Conservation (phyloP, 1,140 invertebrate species). For the Leptinotarsa defecta region DNA sequence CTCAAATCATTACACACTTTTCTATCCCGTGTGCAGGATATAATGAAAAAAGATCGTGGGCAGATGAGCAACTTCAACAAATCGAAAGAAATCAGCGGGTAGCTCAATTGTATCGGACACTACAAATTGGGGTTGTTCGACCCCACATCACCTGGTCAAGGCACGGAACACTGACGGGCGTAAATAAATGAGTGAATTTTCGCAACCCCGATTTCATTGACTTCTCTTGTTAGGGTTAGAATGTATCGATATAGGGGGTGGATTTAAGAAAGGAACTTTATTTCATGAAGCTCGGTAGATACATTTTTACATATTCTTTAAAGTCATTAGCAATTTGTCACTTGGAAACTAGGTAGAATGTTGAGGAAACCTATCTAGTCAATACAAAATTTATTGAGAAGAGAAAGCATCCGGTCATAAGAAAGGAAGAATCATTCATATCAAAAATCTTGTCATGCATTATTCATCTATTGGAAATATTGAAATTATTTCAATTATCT, state of each 20-base stretch:
- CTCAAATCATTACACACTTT: not conserved
- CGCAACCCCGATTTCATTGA: not conserved
- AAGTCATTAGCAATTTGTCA: too few species aligned
- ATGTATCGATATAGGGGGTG: not conserved
- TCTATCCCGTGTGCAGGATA: not conserved
- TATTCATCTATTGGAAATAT: too few species aligned
- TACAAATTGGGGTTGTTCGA: conserved; percentile 18
- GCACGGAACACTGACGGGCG: conserved; percentile 3
- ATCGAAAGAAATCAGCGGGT: conserved; percentile 23
- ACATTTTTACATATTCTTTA: too few species aligned
- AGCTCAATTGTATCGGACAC: conserved; percentile 22
- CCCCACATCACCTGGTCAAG: conserved; percentile 15
- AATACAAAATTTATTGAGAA: too few species aligned
- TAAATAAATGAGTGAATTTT: not conserved
- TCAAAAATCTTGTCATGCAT: too few species aligned
- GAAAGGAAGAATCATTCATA: too few species aligned
- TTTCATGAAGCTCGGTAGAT: too few species aligned
- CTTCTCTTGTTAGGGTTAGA: not conserved
- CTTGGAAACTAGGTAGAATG: too few species aligned
- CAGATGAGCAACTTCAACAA: conserved; percentile 20
- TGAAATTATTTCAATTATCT: too few species aligned
- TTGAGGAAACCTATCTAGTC: too few species aligned
- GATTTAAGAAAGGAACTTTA: not conserved
- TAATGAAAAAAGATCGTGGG: conserved; percentile 21
- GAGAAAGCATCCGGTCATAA: too few species aligned